phyloP scores from a whole-genome alignment of 2,113 vertebrate species.

The Gymnorhina tibicen region DNA sequence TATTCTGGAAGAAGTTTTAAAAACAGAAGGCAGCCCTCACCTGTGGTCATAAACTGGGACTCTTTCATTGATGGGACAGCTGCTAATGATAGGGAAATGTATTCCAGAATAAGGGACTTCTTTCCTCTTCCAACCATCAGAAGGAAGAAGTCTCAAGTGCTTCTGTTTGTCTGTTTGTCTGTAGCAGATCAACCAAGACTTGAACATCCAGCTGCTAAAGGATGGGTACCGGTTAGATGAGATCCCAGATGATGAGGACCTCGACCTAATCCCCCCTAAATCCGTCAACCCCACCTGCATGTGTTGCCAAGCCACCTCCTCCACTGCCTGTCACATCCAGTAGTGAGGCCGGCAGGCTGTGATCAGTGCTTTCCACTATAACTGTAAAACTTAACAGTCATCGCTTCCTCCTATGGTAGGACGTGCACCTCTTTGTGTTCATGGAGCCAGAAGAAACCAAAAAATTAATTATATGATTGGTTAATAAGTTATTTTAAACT shows the following conservation, averaged over 20 bases:
- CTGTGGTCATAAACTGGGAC: not conserved
- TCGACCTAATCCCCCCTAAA: conserved; percentile 95
- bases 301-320: conserved; percentile 94
- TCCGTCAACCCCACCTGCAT: conserved; percentile 97
- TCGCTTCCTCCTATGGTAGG: conserved; percentile 97
- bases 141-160: not conserved
- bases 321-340: conserved; percentile 93
- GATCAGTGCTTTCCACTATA: conserved; percentile 31
- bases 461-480: conserved; percentile 24
- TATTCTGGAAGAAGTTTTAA: not conserved
- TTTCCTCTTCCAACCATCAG: not conserved
- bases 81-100: not conserved
- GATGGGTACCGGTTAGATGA: conserved; percentile 97
- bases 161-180: conserved; percentile 56
- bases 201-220: conserved; percentile 98
- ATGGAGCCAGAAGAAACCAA: conserved; percentile 76
- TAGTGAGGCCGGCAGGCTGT: conserved; percentile 66
- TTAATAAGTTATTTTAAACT: not conserved
- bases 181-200: conserved; percentile 98
- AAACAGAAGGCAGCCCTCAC: not conserved
- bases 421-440: conserved; percentile 81
- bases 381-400: conserved; percentile 77
- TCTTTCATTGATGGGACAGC: not conserved
- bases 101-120: not conserved
- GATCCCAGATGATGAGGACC: conserved; percentile 95